Base-by-base conservation (phyloP, 2,797 vertebrate species). In the Silurus aristotelis region DNA sequence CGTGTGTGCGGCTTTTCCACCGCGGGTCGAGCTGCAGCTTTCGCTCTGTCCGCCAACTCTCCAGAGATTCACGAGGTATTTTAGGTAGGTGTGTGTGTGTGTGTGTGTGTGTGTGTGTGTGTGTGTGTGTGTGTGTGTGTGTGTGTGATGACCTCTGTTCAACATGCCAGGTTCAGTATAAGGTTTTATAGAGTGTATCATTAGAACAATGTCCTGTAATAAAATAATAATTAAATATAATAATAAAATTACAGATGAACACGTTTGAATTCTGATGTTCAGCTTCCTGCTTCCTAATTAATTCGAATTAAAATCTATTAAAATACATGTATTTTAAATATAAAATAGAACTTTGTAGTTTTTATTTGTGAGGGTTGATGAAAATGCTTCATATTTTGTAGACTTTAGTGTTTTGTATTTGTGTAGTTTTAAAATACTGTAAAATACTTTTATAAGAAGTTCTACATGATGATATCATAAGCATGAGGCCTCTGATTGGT, bases 21-120 rank as follows among this genome's bases (percentile, higher is more conserved):
- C 91, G 90, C 61, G 92, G 89, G 82, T 85, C 90, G 25, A 58
- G 80, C 0, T 89, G 67, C 2, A 78, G 90, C 0, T 73, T 92
- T 60, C 75, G 89, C 70, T 93, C 17, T 89, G 83, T 10, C 81
- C 89, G 25, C 89, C 85, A 61, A 10, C 84, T 0, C 64, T 3
- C 0, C 89, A 92, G 0, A 85, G 73, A 60, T 78, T 92, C 60
- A 86, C 80, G 2, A 93, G 94, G 95, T 95, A 83, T 25, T 58
- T 46, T 9, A 22, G 15, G 1, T 0, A 7, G 72, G 1, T 27
- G 67, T 66, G 64, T 66, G 25, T 25, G 63, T 64, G 63, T 67
- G 64, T 67, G 64, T 27, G 61, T 25, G 64, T 22, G 77, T 38
- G 58, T 43, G 31, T 76, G 38, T 63, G 43, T 48, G 5, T 19